Evolutionary conservation across 2,797 vertebrate species (phyloP).

Genomic region (Sebastes iracundus): DNA sequence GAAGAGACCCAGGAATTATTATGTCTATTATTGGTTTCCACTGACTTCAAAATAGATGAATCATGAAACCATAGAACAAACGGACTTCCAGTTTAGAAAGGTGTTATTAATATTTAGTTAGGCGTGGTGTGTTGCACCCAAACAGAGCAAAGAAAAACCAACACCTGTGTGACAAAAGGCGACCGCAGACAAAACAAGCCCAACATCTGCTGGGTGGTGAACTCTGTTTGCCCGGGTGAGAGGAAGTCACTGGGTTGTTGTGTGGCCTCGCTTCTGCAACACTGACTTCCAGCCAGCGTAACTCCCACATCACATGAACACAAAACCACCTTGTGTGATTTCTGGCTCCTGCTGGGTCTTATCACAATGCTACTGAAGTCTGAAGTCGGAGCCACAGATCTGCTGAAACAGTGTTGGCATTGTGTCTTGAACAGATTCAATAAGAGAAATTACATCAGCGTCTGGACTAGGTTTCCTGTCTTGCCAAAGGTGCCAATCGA

Average conservation of each 20-base stretch:
- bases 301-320: constrained; percentile 63
- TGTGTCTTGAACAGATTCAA: constrained; percentile 68
- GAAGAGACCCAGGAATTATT: constrained; percentile 50
- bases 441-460: constrained; percentile 67
- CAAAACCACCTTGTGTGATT: constrained; percentile 72
- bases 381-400: constrained; percentile 38
- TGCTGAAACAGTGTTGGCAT: constrained; percentile 65
- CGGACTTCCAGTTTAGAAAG: constrained; percentile 12
- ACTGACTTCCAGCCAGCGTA: constrained; percentile 51
- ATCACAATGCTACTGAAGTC: constrained; percentile 58
- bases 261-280: constrained; percentile 51
- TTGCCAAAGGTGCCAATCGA: constrained; percentile 38
- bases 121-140: not conserved
- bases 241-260: constrained; percentile 61
- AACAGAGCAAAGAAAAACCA: constrained; percentile 23
- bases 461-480: constrained; percentile 67
- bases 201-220: constrained; percentile 61
- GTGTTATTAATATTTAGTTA: constrained; percentile 20
- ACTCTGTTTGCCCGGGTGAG: constrained; percentile 46
- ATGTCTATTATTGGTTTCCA: constrained; percentile 51
- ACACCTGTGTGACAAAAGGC: constrained; percentile 49
- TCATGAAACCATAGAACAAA: constrained; percentile 37
- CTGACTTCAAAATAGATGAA: constrained; percentile 34
- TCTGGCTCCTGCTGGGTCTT: constrained; percentile 65
- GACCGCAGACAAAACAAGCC: constrained; percentile 32